Conservation (phyloP, 1,140 invertebrate species). For the Magallana angulata region DNA sequence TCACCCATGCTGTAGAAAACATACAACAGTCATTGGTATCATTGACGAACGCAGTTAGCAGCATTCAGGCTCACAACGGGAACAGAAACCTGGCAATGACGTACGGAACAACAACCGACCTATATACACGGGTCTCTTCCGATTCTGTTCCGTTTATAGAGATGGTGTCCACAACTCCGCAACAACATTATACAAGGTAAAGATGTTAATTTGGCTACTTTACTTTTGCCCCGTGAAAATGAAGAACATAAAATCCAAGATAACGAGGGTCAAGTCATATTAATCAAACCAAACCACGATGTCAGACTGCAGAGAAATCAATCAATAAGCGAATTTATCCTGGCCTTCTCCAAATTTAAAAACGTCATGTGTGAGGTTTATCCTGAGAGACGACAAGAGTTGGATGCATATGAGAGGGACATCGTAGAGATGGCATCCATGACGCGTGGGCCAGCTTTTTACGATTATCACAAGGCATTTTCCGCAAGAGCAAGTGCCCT, state of each 20-base stretch:
- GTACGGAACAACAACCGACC: no score
- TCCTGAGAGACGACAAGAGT: conserved; percentile 40
- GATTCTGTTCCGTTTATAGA: neutral
- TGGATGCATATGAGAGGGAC: conserved; percentile 47
- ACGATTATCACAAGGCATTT: conserved; percentile 52
- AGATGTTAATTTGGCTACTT: neutral
- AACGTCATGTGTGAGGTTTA: conserved; percentile 47
- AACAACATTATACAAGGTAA: neutral
- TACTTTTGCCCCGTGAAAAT: neutral
- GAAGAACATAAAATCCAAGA: neutral
- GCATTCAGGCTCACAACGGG: no score
- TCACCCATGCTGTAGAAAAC: no score
- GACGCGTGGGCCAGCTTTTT: neutral
- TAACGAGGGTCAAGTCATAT: neutral
- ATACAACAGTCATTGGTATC: no score
- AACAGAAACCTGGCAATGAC: no score
- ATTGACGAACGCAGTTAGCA: no score
- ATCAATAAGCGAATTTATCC: conserved; percentile 46
- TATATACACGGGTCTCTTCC: neutral
- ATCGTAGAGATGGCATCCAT: conserved; percentile 46
- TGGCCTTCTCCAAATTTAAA: conserved; percentile 54
- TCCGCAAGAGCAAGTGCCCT: conserved; percentile 32
- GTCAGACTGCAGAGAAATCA: conserved; percentile 7
- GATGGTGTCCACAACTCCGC: neutral
- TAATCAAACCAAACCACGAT: conserved; percentile 4